Conservation (phyloP, 2,113 vertebrate genomes). For the Gobius niger region DNA sequence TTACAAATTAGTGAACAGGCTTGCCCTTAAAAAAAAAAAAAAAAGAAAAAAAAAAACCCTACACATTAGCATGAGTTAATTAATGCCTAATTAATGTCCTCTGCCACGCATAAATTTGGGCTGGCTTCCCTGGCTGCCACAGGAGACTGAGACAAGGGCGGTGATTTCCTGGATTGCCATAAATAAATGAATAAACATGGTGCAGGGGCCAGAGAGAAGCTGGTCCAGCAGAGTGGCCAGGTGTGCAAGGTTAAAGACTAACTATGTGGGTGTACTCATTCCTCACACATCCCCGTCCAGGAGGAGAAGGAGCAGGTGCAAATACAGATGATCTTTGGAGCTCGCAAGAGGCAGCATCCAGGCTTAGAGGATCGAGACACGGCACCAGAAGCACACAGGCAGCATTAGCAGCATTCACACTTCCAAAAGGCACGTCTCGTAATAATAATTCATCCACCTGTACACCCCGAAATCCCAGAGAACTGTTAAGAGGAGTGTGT, state of each 20-base stretch:
- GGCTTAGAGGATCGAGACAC: constrained; percentile 39
- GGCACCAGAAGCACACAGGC: constrained; percentile 45
- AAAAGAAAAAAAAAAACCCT: constrained; percentile 30
- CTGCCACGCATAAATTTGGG: constrained; percentile 80
- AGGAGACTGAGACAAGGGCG: constrained; percentile 69
- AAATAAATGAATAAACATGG: constrained; percentile 84
- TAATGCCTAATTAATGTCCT: constrained; percentile 84
- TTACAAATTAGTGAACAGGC: constrained; percentile 80
- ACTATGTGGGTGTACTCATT: constrained; percentile 60
- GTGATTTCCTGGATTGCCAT: constrained; percentile 69
- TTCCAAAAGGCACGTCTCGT: constrained; percentile 46
- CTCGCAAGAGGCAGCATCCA: constrained; percentile 50
- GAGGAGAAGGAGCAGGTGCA: constrained; percentile 63
- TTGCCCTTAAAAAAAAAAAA: constrained; percentile 59
- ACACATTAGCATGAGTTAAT: constrained; percentile 83
- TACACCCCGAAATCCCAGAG: constrained; percentile 47
- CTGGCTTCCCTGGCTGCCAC: constrained; percentile 59
- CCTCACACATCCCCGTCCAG: constrained; percentile 20
- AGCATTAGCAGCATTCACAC: constrained; percentile 52
- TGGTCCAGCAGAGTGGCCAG: constrained; percentile 65
- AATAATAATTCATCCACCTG: constrained; percentile 59
- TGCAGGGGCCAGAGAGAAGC: constrained; percentile 65
- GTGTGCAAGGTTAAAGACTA: constrained; percentile 74
- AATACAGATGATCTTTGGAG: constrained; percentile 68
- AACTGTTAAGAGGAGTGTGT: constrained; percentile 56